Evolutionary conservation across 2,888 invertebrate genomes (phyloP), one percentile per base, ranked within the genome.

Genomic region (Sesia bembeciformis): DNA sequence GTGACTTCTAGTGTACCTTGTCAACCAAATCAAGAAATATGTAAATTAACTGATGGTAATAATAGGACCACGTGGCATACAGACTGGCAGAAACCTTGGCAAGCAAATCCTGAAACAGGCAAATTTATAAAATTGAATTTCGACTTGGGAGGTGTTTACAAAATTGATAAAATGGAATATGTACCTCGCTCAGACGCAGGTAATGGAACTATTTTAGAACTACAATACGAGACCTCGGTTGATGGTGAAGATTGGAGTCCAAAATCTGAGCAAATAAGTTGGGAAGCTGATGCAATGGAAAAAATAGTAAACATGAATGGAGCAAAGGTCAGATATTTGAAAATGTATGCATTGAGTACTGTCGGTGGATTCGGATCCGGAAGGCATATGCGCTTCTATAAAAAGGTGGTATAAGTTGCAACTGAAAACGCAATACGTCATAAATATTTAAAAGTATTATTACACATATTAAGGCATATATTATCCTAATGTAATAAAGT

Each of bases 321-420:
- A 3, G 59, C 42, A 5, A 60, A 62, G 60, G 58, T 86, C 8
- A 72, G 76, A 67, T 78, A 66, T 58, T 64, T 86, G 51, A 70
- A 79, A 62, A 40, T 84, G 6, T 63, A 67, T 52, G 65, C 81
- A 53, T 60, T 79, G n/a, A 65, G 77, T 6, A 67, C 76, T 4
- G 63, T 83, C 40, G 80, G 78, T 5, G 71, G 78, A 53, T 85
- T 76, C 57, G 86, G 84, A 4, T 83, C 84, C 0, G 87, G 84
- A 3, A 74, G 62, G 62, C 69, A 74, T 49, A 64, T 85, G 23
- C 53, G 66, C n/a, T 76, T 78, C 60, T 69, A 65, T 50, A 67
- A 63, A 58, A 67, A 6, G 3, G 8, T 49, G 23, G 23, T 23
- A 2, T 23, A 23, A 23, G 23, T 23, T 23, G 23, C 23, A 23